Evolutionary conservation across 2,797 vertebrate species (phyloP).

Genomic region (Aulostomus chinensis): DNA sequence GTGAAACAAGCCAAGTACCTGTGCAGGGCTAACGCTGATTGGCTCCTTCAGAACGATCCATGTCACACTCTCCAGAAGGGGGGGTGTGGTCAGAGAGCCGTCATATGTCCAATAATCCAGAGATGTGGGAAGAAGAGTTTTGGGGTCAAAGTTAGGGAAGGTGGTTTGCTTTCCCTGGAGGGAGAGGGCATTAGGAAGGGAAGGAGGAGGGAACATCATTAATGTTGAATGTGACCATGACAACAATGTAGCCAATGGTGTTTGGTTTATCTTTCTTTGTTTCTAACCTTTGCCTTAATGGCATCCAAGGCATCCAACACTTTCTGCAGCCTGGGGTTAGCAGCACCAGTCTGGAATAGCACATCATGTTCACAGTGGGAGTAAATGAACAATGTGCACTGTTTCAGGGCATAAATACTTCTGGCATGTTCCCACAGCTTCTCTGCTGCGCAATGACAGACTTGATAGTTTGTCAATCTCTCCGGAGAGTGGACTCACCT

Average conservation of each 20-base stretch:
- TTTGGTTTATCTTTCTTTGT: not conserved
- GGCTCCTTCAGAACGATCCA: constrained; percentile 94
- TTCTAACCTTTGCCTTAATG: constrained; percentile 92
- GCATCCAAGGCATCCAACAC: constrained; percentile 86
- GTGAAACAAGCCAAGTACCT: constrained; percentile 74
- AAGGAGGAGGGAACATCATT: not conserved
- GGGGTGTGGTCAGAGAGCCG: constrained; percentile 94
- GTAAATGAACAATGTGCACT: too few species aligned
- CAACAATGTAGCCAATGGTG: too few species aligned
- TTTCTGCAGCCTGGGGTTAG: constrained; percentile 89
- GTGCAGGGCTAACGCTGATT: constrained; percentile 86
- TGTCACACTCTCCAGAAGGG: constrained; percentile 92
- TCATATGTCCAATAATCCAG: constrained; percentile 94
- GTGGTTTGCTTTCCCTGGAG: constrained; percentile 85
- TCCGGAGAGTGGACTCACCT: constrained; percentile 78
- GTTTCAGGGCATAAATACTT: too few species aligned
- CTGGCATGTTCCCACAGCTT: too few species aligned
- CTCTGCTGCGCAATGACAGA: not conserved
- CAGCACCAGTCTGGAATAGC: constrained; percentile 84
- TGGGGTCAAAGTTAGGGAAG: constrained; percentile 87
- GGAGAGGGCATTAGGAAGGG: not conserved
- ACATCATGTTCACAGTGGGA: too few species aligned
- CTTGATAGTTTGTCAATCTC: not conserved
- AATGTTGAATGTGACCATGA: not conserved
- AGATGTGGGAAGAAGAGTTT: constrained; percentile 84